Evolutionary conservation across 2,888 invertebrate genomes (phyloP), one percentile per base, ranked within the genome.

Genomic region (Acleris sparsana): DNA sequence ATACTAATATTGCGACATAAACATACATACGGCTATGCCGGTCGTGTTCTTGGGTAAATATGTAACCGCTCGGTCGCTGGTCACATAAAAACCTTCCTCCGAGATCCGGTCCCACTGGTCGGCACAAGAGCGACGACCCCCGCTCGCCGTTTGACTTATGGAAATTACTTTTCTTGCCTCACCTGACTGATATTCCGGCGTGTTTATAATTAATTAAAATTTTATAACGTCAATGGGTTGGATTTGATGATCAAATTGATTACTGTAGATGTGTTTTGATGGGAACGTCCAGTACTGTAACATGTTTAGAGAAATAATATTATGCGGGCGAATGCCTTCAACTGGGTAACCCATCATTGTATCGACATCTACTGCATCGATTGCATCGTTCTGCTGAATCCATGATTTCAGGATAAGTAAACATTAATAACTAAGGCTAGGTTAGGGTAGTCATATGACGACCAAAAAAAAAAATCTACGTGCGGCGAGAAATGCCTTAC

Each of bases 21-120:
- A 52, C 29, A 52, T 53, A 66, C 53, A 53, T 53, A 59, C 57
- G 70, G 71, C 71, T 71, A 72, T 78, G 73, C 74, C 71, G 74
- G 73, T 71, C 71, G 74, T 74, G 74, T 80, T 83, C 81, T 88
- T 87, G 80, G 76, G 88, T 88, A 89, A 89, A 90, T 86, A 88
- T 82, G 85, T 85, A 82, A 78, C 77, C 82, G 81, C 80, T 77
- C 76, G 78, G 79, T 76, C 80, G 82, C 77, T 85, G 84, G 87
- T 82, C 87, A 84, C 83, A 88, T 87, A 89, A 91, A 92, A 90
- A 88, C 83, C 82, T 79, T 85, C 85, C 84, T 85, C 79, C 68
- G 73, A 85, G 85, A 91, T 85, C 92, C 91, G 91, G 92, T 91
- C 89, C 67, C 84, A 85, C 91, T 82, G 87, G 88, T 89, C 84